Base-by-base conservation (phyloP, 2,797 vertebrate species). In the Mareca penelope region DNA sequence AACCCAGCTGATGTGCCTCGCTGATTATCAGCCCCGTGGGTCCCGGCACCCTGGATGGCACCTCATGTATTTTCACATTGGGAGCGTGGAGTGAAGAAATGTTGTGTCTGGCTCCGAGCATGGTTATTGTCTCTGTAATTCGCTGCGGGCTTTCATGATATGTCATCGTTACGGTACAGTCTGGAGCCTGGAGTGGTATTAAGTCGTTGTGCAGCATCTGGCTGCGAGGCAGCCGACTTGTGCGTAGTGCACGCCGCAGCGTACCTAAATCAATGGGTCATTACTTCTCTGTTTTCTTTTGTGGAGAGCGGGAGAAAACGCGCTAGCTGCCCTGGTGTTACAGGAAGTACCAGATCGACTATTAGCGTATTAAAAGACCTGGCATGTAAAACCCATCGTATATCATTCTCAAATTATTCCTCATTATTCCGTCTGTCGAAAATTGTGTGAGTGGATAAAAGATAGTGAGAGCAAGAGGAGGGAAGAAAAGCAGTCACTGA, bases 1-100 rank as follows among this genome's bases (percentile, higher is more conserved):
- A 70, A 17, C 10, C 8, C 37, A 61, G 46, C 5, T 0, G 0
- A 17, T 26, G 3, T 12, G 11, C 65, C 79, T 33, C 1, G 2
- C 37, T 75, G 14, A 17, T 31, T 70, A 59, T 61, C 59, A 5
- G 2, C 33, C n/a, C 56, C 24, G 15, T 2, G 17, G 37, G 57
- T 56, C 11, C 33, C 3, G 1, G 10, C 31, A 46, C 42, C 15
- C 14, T 0, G 0, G 11, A 8, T 2, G 2, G 24, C 39, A 40
- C 10, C 28, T 0, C 0, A 13, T 21, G 1, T 57, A 17, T 55
- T 84, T 75, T 72, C 90, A 69, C 67, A 42, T 63, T 55, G 17
- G 53, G 17, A 3, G 2, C 2, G 11, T 6, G 11, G 70, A 76
- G 42, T 33, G 23, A 65, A 81, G 48, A 72, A 75, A 39, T 0